phyloP scores from a whole-genome alignment of 1,140 invertebrate genomes.

The Stegodyphus dumicola region DNA sequence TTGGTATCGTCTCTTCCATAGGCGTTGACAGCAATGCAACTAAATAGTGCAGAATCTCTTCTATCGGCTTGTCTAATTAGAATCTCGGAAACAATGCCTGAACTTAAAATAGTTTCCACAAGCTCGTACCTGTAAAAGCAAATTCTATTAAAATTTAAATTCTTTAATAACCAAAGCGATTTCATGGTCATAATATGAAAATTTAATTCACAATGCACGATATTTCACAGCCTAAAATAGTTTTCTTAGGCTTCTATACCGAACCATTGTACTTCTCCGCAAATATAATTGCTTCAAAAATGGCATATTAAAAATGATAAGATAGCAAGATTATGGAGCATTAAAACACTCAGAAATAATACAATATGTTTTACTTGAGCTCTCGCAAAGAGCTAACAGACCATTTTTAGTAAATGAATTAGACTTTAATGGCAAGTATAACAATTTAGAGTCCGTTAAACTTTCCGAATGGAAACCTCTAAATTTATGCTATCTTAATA shows the following conservation, averaged over 20 bases:
- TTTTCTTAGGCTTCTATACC: not conserved
- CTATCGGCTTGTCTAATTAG: conserved; percentile 66
- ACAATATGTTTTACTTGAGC: no score
- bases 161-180: not conserved
- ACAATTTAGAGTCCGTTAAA: no score
- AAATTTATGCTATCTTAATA: no score
- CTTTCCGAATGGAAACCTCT: no score
- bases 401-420: no score
- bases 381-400: no score
- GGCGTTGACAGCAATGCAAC: conserved; percentile 68
- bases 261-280: no score
- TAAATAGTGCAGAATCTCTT: conserved; percentile 70
- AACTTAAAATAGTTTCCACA: conserved; percentile 53
- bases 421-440: no score
- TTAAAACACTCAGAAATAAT: no score
- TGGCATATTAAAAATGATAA: no score
- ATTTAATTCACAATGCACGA: not conserved
- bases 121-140: conserved; percentile 61
- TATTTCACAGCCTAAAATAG: not conserved
- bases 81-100: conserved; percentile 65
- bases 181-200: not conserved
- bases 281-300: no score
- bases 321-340: no score
- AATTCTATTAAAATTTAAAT: not conserved
- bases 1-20: conserved; percentile 69